phyloP scores from a whole-genome alignment of 2,113 vertebrate species.

The Lepisosteus osseus region DNA sequence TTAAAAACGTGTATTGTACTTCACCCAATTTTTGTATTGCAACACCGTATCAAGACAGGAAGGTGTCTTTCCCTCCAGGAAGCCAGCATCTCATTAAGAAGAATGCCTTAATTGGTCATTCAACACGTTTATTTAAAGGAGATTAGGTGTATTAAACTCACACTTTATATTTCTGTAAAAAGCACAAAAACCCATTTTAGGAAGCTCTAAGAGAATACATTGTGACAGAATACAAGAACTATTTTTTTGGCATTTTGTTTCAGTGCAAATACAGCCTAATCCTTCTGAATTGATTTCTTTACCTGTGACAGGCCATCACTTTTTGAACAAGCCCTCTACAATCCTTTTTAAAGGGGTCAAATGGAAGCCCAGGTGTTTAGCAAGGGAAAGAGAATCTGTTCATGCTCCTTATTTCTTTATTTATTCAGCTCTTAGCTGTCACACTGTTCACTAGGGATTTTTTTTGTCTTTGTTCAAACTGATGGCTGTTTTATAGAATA shows the following conservation, averaged over 20 bases:
- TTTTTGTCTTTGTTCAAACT: no score
- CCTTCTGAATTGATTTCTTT: background rate
- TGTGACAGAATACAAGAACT: no score
- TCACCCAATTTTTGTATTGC: conserved; percentile 6
- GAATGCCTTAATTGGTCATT: background rate
- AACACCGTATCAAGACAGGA: conserved; percentile 2
- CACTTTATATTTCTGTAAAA: background rate
- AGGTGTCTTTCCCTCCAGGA: background rate
- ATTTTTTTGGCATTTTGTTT: background rate
- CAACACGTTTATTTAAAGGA: background rate
- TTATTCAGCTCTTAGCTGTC: no score
- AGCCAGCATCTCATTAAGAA: background rate
- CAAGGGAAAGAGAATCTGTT: no score
- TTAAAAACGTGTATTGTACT: conserved; percentile 25
- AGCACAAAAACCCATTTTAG: background rate
- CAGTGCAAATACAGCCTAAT: background rate
- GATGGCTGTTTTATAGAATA: no score
- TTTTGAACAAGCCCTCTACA: background rate
- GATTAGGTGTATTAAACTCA: background rate
- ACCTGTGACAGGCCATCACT: background rate
- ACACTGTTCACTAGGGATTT: no score
- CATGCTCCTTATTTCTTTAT: no score
- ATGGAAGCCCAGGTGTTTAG: no score
- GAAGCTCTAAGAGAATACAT: background rate
- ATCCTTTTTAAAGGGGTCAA: background rate